phyloP scores from a whole-genome alignment of 2,888 invertebrate genomes.

The Drosophila tripunctata region DNA sequence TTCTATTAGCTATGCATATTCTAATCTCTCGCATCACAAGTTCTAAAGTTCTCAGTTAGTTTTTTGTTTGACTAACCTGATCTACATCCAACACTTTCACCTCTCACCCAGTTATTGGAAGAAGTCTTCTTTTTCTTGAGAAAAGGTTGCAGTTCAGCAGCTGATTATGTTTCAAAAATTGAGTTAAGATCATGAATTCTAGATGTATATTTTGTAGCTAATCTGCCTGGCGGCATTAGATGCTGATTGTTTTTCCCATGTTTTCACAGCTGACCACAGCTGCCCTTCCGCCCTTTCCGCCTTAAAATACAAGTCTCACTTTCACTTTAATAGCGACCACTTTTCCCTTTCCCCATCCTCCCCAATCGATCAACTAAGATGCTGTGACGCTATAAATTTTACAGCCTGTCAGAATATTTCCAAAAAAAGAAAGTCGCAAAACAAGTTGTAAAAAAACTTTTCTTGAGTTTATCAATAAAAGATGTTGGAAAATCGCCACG shows the following conservation, averaged over 20 bases:
- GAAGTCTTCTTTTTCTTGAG: not conserved
- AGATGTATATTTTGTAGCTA: constrained; percentile 11
- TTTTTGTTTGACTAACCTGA: constrained; percentile 42
- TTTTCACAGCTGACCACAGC: constrained; percentile 42
- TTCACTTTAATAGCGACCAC: constrained; percentile 47
- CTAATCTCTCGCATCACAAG: constrained; percentile 9
- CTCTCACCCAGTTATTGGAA: constrained; percentile 43
- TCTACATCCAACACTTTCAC: constrained; percentile 51
- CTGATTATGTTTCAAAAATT: not conserved
- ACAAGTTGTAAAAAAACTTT: constrained; percentile 45
- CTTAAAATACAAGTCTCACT: constrained; percentile 29
- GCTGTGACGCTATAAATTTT: constrained; percentile 60
- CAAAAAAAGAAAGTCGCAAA: constrained; percentile 11
- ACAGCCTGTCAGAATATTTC: constrained; percentile 23
- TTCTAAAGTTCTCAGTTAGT: constrained; percentile 12
- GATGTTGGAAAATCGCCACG: constrained; percentile 40
- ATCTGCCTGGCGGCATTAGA: constrained; percentile 37
- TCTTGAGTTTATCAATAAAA: constrained; percentile 26
- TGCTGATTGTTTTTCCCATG: constrained; percentile 50
- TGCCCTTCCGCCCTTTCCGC: no score
- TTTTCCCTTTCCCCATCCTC: constrained; percentile 12
- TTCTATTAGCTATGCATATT: constrained; percentile 1
- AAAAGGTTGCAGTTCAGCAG: constrained; percentile 34
- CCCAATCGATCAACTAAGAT: constrained; percentile 46
- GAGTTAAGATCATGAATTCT: constrained; percentile 20